Conservation (phyloP, 37 sponge, comb jelly and placozoan genomes). For the Spongilla lacustris region DNA sequence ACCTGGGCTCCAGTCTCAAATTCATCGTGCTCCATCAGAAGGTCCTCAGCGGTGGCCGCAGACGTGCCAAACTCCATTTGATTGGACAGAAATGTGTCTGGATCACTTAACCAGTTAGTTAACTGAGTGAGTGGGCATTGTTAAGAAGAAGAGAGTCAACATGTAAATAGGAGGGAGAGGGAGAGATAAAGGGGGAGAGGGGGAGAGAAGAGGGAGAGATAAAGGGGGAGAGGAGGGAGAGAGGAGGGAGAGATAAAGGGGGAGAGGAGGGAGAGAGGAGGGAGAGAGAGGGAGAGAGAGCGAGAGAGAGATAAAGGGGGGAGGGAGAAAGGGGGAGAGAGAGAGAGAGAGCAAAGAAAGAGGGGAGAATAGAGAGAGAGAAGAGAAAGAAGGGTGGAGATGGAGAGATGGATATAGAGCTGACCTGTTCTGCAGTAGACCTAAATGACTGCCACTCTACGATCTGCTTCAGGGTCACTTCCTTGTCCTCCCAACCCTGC, state of each 20-base stretch:
- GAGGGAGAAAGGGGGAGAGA: slow-evolving; percentile 1
- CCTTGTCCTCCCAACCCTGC: slow-evolving; percentile 32
- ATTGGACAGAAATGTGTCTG: slow-evolving; percentile 33
- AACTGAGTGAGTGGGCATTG: not conserved
- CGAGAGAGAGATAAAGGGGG: slow-evolving; percentile 21
- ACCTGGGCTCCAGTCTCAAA: slow-evolving; percentile 51
- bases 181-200: slow-evolving; percentile 10
- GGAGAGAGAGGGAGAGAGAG: too few relatives aligned
- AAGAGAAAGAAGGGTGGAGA: slow-evolving; percentile 8
- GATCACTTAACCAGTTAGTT: not conserved
- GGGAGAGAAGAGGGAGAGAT: slow-evolving; percentile 12
- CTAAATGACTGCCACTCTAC: slow-evolving; percentile 48
- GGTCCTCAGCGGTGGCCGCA: slow-evolving; percentile 57
- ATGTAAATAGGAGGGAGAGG: not conserved
- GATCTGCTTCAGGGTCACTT: slow-evolving; percentile 25
- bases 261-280: too few relatives aligned
- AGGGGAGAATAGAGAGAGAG: not conserved
- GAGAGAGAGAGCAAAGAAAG: slow-evolving; percentile 16
- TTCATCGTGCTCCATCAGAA: slow-evolving; percentile 45
- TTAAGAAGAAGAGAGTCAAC: not conserved
- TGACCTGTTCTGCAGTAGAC: slow-evolving; percentile 31
- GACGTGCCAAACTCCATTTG: slow-evolving; percentile 55
- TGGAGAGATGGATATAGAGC: not conserved
- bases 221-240: not conserved
- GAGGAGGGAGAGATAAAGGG: slow-evolving; percentile 25